Evolutionary conservation across 2,797 vertebrate species (phyloP), one percentile per base, ranked within the genome.

Genomic region (Bucorvus abyssinicus): DNA sequence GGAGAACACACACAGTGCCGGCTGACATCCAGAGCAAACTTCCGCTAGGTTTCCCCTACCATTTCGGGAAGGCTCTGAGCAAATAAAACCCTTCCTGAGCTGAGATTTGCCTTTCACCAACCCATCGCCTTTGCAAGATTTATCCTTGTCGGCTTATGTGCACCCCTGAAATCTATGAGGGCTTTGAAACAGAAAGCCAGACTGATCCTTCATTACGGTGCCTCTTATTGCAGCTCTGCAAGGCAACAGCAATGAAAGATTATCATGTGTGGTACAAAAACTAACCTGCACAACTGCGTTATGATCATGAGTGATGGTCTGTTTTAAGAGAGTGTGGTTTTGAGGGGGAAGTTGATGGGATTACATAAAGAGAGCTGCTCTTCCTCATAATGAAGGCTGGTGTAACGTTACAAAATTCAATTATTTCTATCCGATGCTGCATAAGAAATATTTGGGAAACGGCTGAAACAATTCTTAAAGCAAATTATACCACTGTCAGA

Each of bases 401-500:
- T 76, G 29, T 65, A 75, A 97, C 95, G 94, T 96, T 63, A 74
- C 76, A 53, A 93, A 95, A 97, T 94, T 88, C 89, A 97, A 94
- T 96, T 96, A 97, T 94, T 97, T 94, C 93, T 84, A 71, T 60
- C 77, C 76, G 84, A 45, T 3, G 9, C 87, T 55, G 53, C 68
- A 52, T 76, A 78, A 96, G 92, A 97, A 97, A 95, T 94, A 94
- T 95, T 97, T 96, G 94, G 94, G 90, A 93, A 93, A 64, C 3
- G 69, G 97, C 95, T 97, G 97, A 97, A 97, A 97, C 90, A 95
- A 95, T 96, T 97, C 96, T 96, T 97, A 94, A 94, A 97, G 93
- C 95, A 98, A 97, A 98, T 97, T 97, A 97, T 87, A 97, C 75
- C 89, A 83, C 95, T 98, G 97, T 97, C 97, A 97, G 96, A 85